Evolutionary conservation across 1,140 invertebrate species (phyloP).

Genomic region (Nomia melanderi): DNA sequence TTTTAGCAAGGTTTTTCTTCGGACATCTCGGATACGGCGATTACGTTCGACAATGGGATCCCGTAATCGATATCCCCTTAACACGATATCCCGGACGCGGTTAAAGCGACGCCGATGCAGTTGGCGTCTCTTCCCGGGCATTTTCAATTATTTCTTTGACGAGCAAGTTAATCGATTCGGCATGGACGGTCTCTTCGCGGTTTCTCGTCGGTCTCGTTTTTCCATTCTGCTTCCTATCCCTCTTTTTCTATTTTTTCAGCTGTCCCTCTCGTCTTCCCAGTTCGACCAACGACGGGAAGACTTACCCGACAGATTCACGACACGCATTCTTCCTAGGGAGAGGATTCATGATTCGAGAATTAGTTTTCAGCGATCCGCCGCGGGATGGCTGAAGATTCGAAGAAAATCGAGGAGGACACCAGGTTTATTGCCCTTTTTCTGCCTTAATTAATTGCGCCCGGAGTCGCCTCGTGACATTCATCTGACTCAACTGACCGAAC

Average conservation of each 20-base stretch:
- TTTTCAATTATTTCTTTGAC: conserved; percentile 36
- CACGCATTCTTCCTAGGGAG: conserved; percentile 7
- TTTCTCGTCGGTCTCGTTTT: conserved; percentile 26
- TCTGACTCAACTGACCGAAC: not conserved
- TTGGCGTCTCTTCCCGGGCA: conserved; percentile 11
- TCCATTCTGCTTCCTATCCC: not conserved
- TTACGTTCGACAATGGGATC: not conserved
- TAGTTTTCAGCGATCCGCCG: not conserved
- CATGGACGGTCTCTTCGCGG: conserved; percentile 7
- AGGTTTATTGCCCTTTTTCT: conserved; percentile 27
- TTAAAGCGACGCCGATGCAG: conserved; percentile 9
- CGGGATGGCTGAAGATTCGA: conserved; percentile 16
- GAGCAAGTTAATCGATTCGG: conserved; percentile 31
- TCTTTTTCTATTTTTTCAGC: not conserved
- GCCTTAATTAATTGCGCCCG: conserved; percentile 20
- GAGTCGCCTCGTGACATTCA: not conserved
- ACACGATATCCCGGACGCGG: not conserved
- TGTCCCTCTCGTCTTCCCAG: not conserved
- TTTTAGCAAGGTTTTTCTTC: not conserved
- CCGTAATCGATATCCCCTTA: conserved; percentile 6
- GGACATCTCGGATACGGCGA: not conserved
- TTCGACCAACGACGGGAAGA: not conserved
- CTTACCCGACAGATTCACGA: not conserved
- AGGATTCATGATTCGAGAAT: conserved; percentile 8
- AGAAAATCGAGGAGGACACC: conserved; percentile 10